Conservation (phyloP, 2,888 invertebrate species). For the Linnaemya tessellans region DNA sequence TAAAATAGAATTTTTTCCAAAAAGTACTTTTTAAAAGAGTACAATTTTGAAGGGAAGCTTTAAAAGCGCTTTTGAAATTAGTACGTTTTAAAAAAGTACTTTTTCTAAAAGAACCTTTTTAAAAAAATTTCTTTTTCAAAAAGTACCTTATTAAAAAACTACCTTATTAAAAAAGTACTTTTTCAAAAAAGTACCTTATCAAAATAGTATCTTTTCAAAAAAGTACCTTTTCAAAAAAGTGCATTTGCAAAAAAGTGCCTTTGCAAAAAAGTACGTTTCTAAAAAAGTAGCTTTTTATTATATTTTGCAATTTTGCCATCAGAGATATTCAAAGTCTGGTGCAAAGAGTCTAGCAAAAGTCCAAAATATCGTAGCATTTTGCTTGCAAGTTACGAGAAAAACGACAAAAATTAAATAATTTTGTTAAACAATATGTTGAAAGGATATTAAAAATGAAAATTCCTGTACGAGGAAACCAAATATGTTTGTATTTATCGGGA, state of each 20-base stretch:
- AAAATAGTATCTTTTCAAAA: not conserved
- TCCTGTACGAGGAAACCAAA: too few species aligned
- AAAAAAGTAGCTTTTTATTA: not conserved
- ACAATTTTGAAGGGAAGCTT: too few species aligned
- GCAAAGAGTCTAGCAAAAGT: too few species aligned
- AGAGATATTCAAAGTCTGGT: too few species aligned
- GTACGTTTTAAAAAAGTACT: not conserved
- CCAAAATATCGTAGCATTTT: too few species aligned
- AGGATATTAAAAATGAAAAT: too few species aligned
- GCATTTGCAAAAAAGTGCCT: not conserved
- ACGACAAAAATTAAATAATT: too few species aligned
- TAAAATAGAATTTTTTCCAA: not conserved
- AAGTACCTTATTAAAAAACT: not conserved
- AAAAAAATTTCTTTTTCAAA: not conserved
- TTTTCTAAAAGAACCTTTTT: not conserved
- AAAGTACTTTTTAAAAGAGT: not conserved
- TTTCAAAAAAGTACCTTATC: not conserved
- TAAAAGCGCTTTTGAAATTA: too few species aligned
- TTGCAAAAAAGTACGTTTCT: not conserved
- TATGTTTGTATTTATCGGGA: too few species aligned
- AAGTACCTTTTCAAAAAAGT: not conserved
- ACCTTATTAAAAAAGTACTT: not conserved
- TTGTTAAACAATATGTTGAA: too few species aligned
- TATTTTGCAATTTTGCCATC: too few species aligned
- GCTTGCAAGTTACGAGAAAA: too few species aligned